phyloP scores from a whole-genome alignment of 2,113 vertebrate genomes.

The Synodontis membranacea region DNA sequence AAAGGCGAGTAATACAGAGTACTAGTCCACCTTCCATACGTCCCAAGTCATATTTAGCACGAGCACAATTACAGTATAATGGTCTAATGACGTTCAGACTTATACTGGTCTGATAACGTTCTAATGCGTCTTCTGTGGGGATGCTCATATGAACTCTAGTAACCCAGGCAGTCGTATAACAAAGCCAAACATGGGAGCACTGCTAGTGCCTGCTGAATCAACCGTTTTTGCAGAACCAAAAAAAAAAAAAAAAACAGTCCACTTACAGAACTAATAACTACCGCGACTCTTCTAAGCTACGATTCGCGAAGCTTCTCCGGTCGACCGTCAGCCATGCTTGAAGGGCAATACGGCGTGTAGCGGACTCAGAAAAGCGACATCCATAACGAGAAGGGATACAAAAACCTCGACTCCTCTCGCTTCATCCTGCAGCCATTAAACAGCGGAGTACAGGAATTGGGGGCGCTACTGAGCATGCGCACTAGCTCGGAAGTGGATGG shows the following conservation, averaged over 20 bases:
- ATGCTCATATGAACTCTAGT: constrained; percentile 49
- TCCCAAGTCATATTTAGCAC: not conserved
- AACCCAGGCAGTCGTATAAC: constrained; percentile 39
- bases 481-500: constrained; percentile 24
- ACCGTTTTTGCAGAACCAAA: not conserved
- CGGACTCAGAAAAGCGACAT: constrained; percentile 26
- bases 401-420: not conserved
- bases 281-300: constrained; percentile 27
- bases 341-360: constrained; percentile 27
- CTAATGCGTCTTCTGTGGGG: constrained; percentile 1
- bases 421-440: constrained; percentile 55
- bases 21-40: not conserved
- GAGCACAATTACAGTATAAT: not conserved
- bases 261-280: constrained; percentile 44
- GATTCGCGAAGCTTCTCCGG: constrained; percentile 45
- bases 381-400: constrained; percentile 32
- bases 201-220: constrained; percentile 25
- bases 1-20: not conserved
- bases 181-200: constrained; percentile 35
- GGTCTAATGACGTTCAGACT: not conserved
- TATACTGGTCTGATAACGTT: not conserved
- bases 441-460: constrained; percentile 1
- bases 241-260: constrained; percentile 8
- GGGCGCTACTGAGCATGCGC: constrained; percentile 55
- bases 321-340: constrained; percentile 55